These are phyloP conservation scores for Stenotaenia linearis DNA, from an alignment of 2,888 invertebrate species.

Conservation along the genomic window DNA sequence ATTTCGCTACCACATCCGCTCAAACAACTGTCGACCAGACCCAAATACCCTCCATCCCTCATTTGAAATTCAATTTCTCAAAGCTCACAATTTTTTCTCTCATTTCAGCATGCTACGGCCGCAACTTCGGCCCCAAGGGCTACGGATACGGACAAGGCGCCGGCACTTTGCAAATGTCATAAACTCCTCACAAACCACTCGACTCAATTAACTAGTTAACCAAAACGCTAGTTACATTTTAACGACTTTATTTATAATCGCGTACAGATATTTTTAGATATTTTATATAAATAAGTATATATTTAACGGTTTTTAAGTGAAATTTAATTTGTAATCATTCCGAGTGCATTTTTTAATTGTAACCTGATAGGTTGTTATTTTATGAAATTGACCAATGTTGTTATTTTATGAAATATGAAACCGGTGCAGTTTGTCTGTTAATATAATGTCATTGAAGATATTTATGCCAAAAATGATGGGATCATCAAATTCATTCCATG, in stretches of 20 bases:
- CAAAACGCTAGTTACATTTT: not conserved
- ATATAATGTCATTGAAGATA: not conserved
- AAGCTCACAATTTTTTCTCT: not conserved
- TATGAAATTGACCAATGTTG: not conserved
- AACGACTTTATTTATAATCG: not conserved
- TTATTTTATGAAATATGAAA: not conserved
- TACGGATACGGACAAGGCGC: conserved; percentile 88
- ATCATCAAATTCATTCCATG: not conserved
- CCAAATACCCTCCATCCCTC: not conserved
- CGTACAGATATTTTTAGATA: conserved; percentile 21
- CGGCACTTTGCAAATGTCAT: conserved; percentile 65
- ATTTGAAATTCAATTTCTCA: not conserved
- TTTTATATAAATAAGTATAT: not conserved
- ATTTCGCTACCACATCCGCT: no score
- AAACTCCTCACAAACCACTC: conserved; percentile 4
- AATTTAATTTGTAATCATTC: not conserved
- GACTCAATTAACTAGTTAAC: not conserved
- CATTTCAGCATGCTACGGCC: conserved; percentile 77
- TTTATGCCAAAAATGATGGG: not conserved
- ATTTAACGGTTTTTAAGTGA: not conserved
- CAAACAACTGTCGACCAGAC: no score
- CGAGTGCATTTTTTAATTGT: not conserved
- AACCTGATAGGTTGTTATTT: not conserved
- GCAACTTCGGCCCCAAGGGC: conserved; percentile 80
- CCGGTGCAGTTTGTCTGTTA: not conserved